A percentile compares a stretch with the other conserved stretches of the same genome.
Evolutionary conservation across 2,797 vertebrate genomes (phyloP).

Genomic region (Pelobates cultripes): DNA sequence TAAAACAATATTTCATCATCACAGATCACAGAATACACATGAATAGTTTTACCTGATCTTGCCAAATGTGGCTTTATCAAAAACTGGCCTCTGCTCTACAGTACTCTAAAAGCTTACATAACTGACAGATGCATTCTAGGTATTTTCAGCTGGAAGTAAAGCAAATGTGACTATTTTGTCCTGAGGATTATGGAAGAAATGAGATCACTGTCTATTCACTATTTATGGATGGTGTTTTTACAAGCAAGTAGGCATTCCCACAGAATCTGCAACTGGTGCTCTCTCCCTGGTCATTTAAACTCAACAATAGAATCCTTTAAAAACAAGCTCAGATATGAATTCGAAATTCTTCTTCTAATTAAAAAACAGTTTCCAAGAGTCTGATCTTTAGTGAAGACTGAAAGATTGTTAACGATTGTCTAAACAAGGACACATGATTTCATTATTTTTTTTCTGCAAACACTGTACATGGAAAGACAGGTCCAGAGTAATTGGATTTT

Average conservation of each 20-base stretch:
- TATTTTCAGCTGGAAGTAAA: constrained; percentile 12
- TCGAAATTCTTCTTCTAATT: constrained; percentile 50
- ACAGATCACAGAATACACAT: not conserved
- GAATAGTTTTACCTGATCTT: not conserved
- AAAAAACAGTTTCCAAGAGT: constrained; percentile 30
- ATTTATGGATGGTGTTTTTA: constrained; percentile 50
- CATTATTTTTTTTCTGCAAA: constrained; percentile 29
- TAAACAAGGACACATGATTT: constrained; percentile 29
- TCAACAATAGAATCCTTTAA: constrained; percentile 50
- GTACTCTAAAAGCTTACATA: constrained; percentile 5
- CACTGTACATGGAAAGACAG: not conserved
- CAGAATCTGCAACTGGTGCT: constrained; percentile 34
- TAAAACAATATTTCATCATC: not conserved
- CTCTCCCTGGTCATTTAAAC: not conserved
- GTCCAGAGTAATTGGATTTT: constrained; percentile 14
- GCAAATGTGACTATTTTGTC: constrained; percentile 1
- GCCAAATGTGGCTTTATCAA: constrained; percentile 11
- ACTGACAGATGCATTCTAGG: constrained; percentile 8
- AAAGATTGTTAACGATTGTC: constrained; percentile 29
- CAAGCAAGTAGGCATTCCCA: constrained; percentile 47
- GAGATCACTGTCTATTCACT: constrained; percentile 39
- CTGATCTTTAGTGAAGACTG: not conserved
- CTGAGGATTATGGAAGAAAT: constrained; percentile 28
- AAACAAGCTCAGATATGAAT: not conserved
- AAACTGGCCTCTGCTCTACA: not conserved